Conservation (phyloP, 2,888 invertebrate species). For the Abscondita cerata region DNA sequence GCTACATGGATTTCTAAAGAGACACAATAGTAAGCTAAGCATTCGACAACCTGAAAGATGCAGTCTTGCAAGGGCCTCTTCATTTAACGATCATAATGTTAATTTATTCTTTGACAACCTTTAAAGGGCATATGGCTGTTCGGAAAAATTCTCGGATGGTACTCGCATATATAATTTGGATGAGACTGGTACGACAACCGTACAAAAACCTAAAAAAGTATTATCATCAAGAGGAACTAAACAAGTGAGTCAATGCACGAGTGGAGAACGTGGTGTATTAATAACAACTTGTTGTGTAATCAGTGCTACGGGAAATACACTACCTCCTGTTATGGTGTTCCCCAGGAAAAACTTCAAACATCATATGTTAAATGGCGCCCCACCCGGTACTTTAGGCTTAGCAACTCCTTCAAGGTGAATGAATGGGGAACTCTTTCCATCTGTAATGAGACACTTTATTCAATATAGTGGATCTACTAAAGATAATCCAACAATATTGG, state of each 20-base stretch:
- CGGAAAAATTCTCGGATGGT: constrained; percentile 7
- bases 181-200: constrained; percentile 15
- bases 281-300: constrained; percentile 8
- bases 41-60: constrained; percentile 34
- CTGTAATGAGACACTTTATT: too few relatives aligned
- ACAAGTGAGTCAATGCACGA: constrained; percentile 14
- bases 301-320: not conserved
- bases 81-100: constrained; percentile 36
- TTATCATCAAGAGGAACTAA: constrained; percentile 9
- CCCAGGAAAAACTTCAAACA: constrained; percentile 1
- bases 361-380: too few relatives aligned
- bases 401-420: too few relatives aligned
- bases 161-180: constrained; percentile 13
- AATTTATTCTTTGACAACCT: constrained; percentile 13
- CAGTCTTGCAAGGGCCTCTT: constrained; percentile 26
- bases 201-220: constrained; percentile 21
- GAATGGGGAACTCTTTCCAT: too few relatives aligned
- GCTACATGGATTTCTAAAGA: constrained; percentile 34
- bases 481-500: too few relatives aligned
- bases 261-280: constrained; percentile 9
- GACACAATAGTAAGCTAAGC: constrained; percentile 21
- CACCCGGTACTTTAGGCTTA: too few relatives aligned
- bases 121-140: not conserved
- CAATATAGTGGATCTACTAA: too few relatives aligned
- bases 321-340: constrained; percentile 7